Evolutionary conservation across 2,888 invertebrate species (phyloP).

Genomic region (Andrena minutula): DNA sequence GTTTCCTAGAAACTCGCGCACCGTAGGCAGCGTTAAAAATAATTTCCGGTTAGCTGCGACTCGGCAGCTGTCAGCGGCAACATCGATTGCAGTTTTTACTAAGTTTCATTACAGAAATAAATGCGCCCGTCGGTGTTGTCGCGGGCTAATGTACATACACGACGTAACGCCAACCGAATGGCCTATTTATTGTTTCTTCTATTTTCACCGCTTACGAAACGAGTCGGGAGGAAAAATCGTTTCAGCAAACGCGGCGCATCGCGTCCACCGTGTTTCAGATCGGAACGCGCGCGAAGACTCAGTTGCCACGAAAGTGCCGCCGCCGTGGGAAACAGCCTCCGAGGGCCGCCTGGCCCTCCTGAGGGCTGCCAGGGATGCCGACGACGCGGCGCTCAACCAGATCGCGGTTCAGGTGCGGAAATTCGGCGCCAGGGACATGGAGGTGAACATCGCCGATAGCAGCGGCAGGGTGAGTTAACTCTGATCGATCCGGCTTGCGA

Average conservation of each 20-base stretch:
- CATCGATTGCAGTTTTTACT: not conserved
- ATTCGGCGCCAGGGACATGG: conserved; percentile 82
- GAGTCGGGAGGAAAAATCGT: not conserved
- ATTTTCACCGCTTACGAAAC: conserved; percentile 10
- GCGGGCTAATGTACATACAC: too few relatives aligned
- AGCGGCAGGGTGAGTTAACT: conserved; percentile 87
- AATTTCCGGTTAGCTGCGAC: not conserved
- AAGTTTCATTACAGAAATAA: conserved; percentile 6
- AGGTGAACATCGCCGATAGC: conserved; percentile 86
- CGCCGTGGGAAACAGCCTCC: conserved; percentile 75
- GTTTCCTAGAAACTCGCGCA: not conserved
- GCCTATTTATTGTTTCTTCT: conserved; percentile 16
- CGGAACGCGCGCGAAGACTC: conserved; percentile 22
- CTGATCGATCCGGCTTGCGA: not conserved
- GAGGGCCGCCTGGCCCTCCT: conserved; percentile 84
- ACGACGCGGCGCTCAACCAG: conserved; percentile 85
- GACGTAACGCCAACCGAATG: not conserved
- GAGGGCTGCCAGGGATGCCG: conserved; percentile 86
- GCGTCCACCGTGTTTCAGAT: conserved; percentile 39
- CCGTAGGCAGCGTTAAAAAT: not conserved
- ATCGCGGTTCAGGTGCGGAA: conserved; percentile 84
- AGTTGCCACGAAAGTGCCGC: conserved; percentile 70
- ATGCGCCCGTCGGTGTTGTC: not conserved
- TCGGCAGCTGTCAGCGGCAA: not conserved
- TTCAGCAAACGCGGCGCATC: not conserved